phyloP scores from a whole-genome alignment of 2,113 vertebrate genomes.

The Eulemur rufifrons region DNA sequence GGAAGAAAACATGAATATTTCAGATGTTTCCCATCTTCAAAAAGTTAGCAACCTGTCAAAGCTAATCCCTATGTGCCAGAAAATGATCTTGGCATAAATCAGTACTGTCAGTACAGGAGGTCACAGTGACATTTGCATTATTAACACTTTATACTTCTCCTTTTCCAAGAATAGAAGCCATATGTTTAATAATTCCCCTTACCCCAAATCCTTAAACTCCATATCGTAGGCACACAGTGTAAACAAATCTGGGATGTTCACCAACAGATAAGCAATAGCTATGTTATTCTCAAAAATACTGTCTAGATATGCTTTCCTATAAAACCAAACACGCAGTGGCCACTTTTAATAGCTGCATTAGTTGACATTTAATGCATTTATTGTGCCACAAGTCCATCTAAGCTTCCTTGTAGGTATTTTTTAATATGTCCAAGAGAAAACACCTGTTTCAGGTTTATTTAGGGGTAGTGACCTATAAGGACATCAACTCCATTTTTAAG shows the following conservation, averaged over 20 bases:
- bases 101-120: constrained; percentile 43
- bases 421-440: constrained; percentile 52
- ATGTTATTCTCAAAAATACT: constrained; percentile 71
- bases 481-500: constrained; percentile 51
- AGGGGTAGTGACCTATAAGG: constrained; percentile 34
- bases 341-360: constrained; percentile 54
- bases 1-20: constrained; percentile 45
- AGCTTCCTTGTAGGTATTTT: constrained; percentile 43
- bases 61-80: constrained; percentile 33
- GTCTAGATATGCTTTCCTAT: constrained; percentile 61
- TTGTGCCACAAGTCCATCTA: constrained; percentile 55
- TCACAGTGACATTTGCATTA: constrained; percentile 61
- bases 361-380: constrained; percentile 54
- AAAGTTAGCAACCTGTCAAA: constrained; percentile 47
- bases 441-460: constrained; percentile 59
- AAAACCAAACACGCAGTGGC: constrained; percentile 46
- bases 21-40: constrained; percentile 38
- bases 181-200: constrained; percentile 46
- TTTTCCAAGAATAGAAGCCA: constrained; percentile 69
- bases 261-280: constrained; percentile 58
- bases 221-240: constrained; percentile 63
- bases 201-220: constrained; percentile 53
- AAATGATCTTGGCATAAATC: constrained; percentile 49
- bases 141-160: constrained; percentile 49
- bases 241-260: constrained; percentile 72